phyloP scores from a whole-genome alignment of 2,888 invertebrate genomes.

The Opisthograptis luteolata region DNA sequence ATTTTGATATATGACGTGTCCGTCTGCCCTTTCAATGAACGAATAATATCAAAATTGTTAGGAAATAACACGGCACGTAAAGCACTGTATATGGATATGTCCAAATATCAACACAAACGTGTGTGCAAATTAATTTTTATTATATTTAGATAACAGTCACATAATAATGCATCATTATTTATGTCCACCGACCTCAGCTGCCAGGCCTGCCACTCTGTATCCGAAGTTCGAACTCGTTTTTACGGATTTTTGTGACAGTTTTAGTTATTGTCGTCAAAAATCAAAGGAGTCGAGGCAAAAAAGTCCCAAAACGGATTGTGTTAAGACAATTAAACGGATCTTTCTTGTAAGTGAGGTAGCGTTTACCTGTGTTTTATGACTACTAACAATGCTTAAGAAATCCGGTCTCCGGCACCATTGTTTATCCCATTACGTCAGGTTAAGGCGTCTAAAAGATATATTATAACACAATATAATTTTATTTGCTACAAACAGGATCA shows the following conservation, averaged over 20 bases:
- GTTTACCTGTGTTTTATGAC: constrained; percentile 76
- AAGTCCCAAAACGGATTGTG: constrained; percentile 46
- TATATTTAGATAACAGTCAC: neutral
- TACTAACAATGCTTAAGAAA: constrained; percentile 57
- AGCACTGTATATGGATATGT: constrained; percentile 16
- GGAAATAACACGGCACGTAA: constrained; percentile 28
- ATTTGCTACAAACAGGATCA: constrained; percentile 68
- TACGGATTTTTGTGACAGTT: constrained; percentile 15
- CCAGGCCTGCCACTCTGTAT: neutral
- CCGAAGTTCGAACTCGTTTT: constrained; percentile 1
- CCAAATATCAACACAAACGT: constrained; percentile 7
- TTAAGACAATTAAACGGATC: constrained; percentile 65
- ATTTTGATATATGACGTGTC: constrained; percentile 66
- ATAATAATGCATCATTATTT: too few species aligned
- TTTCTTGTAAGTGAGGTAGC: constrained; percentile 76
- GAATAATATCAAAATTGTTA: constrained; percentile 46
- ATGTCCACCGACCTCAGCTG: too few species aligned
- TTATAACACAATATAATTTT: too few species aligned
- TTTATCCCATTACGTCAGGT: constrained; percentile 77
- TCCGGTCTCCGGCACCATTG: constrained; percentile 55
- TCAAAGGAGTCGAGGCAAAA: constrained; percentile 52
- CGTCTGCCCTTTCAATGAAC: constrained; percentile 74
- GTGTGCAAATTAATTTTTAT: neutral
- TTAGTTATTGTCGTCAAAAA: constrained; percentile 29
- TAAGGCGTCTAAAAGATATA: constrained; percentile 55